Percentiles rank a stretch among this genome's conserved stretches.
Evolutionary conservation across 2,797 vertebrate species (phyloP).

Genomic region (Okamejei kenojei): DNA sequence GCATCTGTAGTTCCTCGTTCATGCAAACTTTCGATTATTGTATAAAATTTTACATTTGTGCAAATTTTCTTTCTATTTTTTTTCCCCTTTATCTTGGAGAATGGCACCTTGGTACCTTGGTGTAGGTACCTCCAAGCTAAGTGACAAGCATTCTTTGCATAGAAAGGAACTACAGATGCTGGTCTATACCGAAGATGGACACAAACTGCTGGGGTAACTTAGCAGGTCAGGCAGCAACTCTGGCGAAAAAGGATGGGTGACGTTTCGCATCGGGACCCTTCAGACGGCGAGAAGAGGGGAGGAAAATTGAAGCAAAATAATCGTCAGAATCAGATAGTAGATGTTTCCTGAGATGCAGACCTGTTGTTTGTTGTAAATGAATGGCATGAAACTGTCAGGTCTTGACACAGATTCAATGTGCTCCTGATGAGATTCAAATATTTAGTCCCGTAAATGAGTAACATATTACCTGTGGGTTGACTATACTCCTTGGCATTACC

Average conservation of each 20-base stretch:
- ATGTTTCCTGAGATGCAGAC: background rate
- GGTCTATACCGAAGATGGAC: too few relatives aligned
- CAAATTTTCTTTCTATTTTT: background rate
- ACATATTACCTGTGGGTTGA: too few relatives aligned
- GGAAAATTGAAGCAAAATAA: background rate
- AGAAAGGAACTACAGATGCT: too few relatives aligned
- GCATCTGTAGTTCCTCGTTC: background rate
- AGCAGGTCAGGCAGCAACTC: too few relatives aligned
- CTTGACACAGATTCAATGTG: background rate
- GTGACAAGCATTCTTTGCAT: background rate
- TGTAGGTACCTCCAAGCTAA: background rate
- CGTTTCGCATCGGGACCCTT: too few relatives aligned
- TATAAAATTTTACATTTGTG: background rate
- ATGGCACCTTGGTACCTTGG: background rate
- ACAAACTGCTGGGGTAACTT: too few relatives aligned
- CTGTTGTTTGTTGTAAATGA: background rate
- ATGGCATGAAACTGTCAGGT: constrained; percentile 6
- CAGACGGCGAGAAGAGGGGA: background rate
- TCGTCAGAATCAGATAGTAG: background rate
- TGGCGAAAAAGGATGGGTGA: too few relatives aligned
- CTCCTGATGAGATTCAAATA: background rate
- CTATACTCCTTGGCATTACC: too few relatives aligned
- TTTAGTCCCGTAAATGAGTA: background rate
- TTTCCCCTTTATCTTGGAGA: background rate
- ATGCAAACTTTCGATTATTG: too few relatives aligned